These are phyloP conservation scores for Rhogogaster chlorosoma DNA, from an alignment of 2,888 invertebrate genomes.

Conservation along the genomic window DNA sequence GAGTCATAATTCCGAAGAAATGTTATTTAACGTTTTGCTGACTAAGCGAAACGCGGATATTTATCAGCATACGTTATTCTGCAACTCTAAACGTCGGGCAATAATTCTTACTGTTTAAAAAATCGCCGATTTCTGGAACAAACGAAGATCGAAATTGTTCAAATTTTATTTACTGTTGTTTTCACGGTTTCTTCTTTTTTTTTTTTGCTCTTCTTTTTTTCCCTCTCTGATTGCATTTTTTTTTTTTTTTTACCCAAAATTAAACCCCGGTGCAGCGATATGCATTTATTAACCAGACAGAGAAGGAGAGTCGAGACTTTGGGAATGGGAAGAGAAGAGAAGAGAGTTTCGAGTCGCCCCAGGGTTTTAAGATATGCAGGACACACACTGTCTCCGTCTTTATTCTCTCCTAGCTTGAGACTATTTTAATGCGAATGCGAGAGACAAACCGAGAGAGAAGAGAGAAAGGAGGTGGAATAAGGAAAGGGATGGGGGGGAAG, in stretches of 20 bases:
- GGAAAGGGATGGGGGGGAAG: slow-evolving; percentile 65
- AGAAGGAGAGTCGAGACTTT: slow-evolving; percentile 7
- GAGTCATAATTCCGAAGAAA: slow-evolving; percentile 26
- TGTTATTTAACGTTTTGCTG: slow-evolving; percentile 10
- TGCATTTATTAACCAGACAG: not conserved
- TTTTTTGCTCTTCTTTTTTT: too few species aligned
- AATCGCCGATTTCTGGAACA: not conserved
- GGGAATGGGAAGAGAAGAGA: not conserved
- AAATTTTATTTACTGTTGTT: not conserved
- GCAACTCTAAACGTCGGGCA: not conserved
- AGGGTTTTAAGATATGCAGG: slow-evolving; percentile 74
- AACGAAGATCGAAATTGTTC: not conserved
- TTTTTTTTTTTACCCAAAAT: slow-evolving; percentile 5
- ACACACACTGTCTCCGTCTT: slow-evolving; percentile 62
- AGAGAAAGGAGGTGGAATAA: slow-evolving; percentile 50
- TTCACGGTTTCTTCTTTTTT: not conserved
- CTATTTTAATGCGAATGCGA: slow-evolving; percentile 74
- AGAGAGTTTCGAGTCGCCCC: slow-evolving; percentile 56
- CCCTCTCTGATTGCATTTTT: not conserved
- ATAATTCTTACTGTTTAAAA: not conserved
- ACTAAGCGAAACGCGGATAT: slow-evolving; percentile 4
- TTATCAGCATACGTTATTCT: not conserved
- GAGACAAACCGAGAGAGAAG: slow-evolving; percentile 59
- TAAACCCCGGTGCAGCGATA: not conserved
- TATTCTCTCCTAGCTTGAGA: slow-evolving; percentile 61